Base-by-base conservation (phyloP, 2,797 vertebrate species). In the Carcharodon carcharias region DNA sequence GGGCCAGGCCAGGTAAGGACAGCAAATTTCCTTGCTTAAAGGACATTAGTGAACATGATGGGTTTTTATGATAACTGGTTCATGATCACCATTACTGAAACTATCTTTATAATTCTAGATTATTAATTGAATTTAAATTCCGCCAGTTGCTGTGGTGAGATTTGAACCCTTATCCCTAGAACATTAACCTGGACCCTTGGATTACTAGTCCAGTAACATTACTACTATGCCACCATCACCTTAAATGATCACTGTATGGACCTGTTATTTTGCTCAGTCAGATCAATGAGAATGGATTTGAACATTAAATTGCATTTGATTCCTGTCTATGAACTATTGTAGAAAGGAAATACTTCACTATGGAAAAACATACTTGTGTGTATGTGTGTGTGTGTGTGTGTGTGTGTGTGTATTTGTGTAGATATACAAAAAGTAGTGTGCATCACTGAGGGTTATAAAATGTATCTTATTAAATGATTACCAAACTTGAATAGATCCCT, bases 291-390 rank as follows among this genome's bases (percentile, higher is more conserved):
- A 1, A 28, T 23, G 96, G 96, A 26, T 85, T 95, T 69, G 96
- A 97, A 91, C 95, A 31, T 31, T 96, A 65, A 35, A 88, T 96
- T 40, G 95, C 89, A 73, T 96, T 96, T 82, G 77, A 88, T 35
- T 96, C 69, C 14, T 45, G 95, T 54, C 96, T 61, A 8, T 65
- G 96, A 12, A 77, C 63, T 16, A 2, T 16, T 40, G 35, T 80
- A 4, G 96, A 95, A 88, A 94, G 54, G 80, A 96, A 97, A 63
- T 96, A 96, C 56, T 96, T 77, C 4, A 91, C 63, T 11, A 69
- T 58, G 50, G 96, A 96, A 96, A 96, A 96, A 54, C 85, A 96
- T 56, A 88, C 91, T 23, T 87, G 82, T 21, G 82, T 26, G 12
- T 96, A 96, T 71, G 92, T 96, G 11, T 96, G 91, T 18, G 18